A percentile compares a stretch with the other conserved stretches of the same genome.
Conservation (phyloP, 1,140 invertebrate species). For the Camponotus pennsylvanicus region DNA sequence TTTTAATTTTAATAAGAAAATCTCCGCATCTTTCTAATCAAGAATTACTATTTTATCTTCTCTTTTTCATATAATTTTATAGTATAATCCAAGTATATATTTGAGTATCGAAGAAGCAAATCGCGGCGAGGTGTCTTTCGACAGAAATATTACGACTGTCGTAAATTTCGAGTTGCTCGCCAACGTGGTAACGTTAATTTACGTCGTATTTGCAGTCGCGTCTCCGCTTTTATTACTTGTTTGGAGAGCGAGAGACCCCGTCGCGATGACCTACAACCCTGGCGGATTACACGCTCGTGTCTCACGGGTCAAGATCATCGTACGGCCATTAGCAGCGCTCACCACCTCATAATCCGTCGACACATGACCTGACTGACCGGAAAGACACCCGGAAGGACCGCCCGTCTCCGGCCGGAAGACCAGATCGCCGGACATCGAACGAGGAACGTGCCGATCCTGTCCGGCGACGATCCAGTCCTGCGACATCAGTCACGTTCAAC, state of each 20-base stretch:
- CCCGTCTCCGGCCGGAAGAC: slow-evolving; percentile 59
- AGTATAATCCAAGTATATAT: too few relatives aligned
- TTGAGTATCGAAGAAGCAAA: not conserved
- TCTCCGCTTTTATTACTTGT: slow-evolving; percentile 81
- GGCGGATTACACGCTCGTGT: slow-evolving; percentile 80
- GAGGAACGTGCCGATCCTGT: slow-evolving; percentile 51
- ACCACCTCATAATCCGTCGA: slow-evolving; percentile 78
- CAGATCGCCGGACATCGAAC: slow-evolving; percentile 30
- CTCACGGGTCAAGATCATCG: slow-evolving; percentile 80
- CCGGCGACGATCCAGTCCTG: slow-evolving; percentile 10
- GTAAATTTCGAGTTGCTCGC: slow-evolving; percentile 17
- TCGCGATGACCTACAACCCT: slow-evolving; percentile 66
- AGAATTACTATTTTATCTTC: not conserved
- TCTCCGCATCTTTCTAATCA: not conserved
- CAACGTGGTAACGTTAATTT: slow-evolving; percentile 40
- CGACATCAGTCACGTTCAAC: not conserved
- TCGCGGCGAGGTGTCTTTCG: too few relatives aligned
- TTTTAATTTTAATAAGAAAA: not conserved
- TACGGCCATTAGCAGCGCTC: slow-evolving; percentile 74
- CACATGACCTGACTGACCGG: slow-evolving; percentile 78
- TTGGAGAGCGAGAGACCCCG: slow-evolving; percentile 73
- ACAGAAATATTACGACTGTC: not conserved
- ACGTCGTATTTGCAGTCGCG: slow-evolving; percentile 76
- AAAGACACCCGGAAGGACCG: slow-evolving; percentile 67
- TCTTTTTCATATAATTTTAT: not conserved